A percentile compares a stretch with the other conserved stretches of the same genome.
Evolutionary conservation across 2,797 vertebrate species (phyloP).

Genomic region (Naso thynnoides): DNA sequence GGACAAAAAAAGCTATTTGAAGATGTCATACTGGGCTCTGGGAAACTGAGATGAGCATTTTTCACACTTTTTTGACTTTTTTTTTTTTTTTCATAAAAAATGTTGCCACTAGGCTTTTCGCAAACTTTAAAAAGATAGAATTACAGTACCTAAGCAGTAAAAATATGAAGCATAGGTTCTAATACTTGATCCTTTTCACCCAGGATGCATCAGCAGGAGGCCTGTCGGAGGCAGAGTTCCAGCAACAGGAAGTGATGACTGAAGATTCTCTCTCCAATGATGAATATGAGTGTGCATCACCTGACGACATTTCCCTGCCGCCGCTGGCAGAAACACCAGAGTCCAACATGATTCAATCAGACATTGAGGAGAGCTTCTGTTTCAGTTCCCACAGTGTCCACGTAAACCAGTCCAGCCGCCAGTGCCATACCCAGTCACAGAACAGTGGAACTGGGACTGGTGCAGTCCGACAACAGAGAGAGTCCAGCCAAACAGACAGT

Average conservation of each 20-base stretch:
- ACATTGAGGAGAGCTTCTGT: constrained; percentile 85
- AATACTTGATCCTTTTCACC: constrained; percentile 49
- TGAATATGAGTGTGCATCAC: constrained; percentile 91
- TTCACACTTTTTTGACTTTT: no score
- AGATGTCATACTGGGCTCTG: no score
- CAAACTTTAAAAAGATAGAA: no score
- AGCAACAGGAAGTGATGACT: constrained; percentile 78
- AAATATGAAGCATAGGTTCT: not conserved
- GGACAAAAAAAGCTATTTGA: no score
- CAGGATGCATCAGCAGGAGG: constrained; percentile 68
- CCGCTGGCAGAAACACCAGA: constrained; percentile 92
- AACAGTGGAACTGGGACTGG: constrained; percentile 35
- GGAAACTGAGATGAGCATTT: no score
- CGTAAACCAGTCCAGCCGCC: constrained; percentile 76
- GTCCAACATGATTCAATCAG: constrained; percentile 86
- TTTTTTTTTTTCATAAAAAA: no score
- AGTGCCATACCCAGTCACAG: constrained; percentile 73
- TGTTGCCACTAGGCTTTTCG: no score
- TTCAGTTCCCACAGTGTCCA: constrained; percentile 83
- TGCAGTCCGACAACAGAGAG: constrained; percentile 51
- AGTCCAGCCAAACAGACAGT: constrained; percentile 75
- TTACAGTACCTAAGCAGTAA: no score
- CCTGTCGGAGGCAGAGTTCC: constrained; percentile 73
- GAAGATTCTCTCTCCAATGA: constrained; percentile 88
- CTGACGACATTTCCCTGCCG: constrained; percentile 93